A percentile compares a stretch with the other conserved stretches of the same genome.
These are phyloP conservation scores for Heliocidaris tuberculata DNA, from an alignment of 35 echinoderm and acorn worm genomes.

Conservation along the genomic window DNA sequence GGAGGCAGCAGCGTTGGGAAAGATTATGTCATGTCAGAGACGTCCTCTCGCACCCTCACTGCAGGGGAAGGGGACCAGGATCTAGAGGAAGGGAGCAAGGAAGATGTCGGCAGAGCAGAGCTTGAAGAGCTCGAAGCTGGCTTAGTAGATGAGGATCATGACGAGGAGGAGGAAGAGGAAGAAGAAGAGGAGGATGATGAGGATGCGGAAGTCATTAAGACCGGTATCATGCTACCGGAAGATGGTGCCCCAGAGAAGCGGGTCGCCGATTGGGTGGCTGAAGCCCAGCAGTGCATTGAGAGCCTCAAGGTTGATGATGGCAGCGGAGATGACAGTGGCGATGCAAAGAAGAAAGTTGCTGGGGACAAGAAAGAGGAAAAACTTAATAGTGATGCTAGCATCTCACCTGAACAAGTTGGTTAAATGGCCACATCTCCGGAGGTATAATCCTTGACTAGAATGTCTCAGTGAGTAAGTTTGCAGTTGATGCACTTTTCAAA, in stretches of 20 bases:
- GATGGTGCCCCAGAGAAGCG: slow-evolving; percentile 66
- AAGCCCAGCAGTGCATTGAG: slow-evolving; percentile 73
- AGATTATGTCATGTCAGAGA: slow-evolving; percentile 61
- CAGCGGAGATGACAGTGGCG: not conserved
- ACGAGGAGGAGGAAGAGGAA: slow-evolving; percentile 61
- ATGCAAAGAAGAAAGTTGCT: not conserved
- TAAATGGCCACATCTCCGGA: not conserved
- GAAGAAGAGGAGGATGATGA: slow-evolving; percentile 77
- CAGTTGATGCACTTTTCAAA: too few species aligned
- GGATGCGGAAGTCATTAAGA: slow-evolving; percentile 54
- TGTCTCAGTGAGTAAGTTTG: too few species aligned
- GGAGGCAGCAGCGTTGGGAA: slow-evolving; percentile 23
- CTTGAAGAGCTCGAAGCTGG: slow-evolving; percentile 47
- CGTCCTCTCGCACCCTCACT: slow-evolving; percentile 63
- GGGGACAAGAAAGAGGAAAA: not conserved
- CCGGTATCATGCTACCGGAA: slow-evolving; percentile 50
- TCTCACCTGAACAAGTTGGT: not conserved
- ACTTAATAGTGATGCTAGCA: not conserved
- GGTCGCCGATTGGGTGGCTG: slow-evolving; percentile 87
- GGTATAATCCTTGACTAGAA: not conserved
- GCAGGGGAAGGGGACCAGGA: slow-evolving; percentile 55
- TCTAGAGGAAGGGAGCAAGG: slow-evolving; percentile 34
- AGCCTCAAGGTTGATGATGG: slow-evolving; percentile 46
- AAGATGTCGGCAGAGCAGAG: slow-evolving; percentile 2
- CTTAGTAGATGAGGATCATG: slow-evolving; percentile 42